Evolutionary conservation across 2,888 invertebrate species (phyloP).

Genomic region (Eupithecia inturbata): DNA sequence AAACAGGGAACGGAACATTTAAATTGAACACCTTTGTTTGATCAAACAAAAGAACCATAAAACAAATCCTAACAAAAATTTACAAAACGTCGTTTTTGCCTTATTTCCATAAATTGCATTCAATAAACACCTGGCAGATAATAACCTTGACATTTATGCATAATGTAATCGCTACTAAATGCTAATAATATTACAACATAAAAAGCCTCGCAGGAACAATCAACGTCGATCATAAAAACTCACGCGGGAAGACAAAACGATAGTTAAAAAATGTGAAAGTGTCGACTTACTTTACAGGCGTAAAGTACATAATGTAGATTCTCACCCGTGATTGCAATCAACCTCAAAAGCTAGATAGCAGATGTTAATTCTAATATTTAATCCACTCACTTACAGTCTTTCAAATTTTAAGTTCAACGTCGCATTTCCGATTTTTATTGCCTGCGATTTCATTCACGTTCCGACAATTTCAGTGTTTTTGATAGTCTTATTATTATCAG

Average conservation of each 20-base stretch:
- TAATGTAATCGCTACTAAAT: constrained; percentile 6
- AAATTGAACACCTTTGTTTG: background rate
- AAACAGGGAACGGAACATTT: constrained; percentile 46
- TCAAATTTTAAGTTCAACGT: constrained; percentile 2
- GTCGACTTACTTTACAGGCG: constrained; percentile 3
- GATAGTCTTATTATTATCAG: constrained; percentile 51
- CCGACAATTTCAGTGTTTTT: constrained; percentile 2
- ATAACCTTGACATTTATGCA: constrained; percentile 19
- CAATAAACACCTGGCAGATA: background rate
- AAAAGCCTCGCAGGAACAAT: constrained; percentile 18
- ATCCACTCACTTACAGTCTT: background rate
- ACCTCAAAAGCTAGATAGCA: constrained; percentile 14
- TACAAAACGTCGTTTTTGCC: background rate
- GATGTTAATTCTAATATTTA: constrained; percentile 11
- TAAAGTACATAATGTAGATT: background rate
- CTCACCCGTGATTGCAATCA: constrained; percentile 19
- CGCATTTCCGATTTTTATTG: background rate
- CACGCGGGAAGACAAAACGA: constrained; percentile 19
- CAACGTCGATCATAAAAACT: constrained; percentile 16
- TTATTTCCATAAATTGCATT: constrained; percentile 2
- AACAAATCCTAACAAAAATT: background rate
- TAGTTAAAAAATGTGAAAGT: constrained; percentile 28
- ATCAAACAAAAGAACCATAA: background rate
- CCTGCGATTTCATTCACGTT: background rate
- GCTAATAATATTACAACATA: constrained; percentile 7